Evolutionary conservation across 2,113 vertebrate genomes (phyloP).

Genomic region (Empidonax traillii): DNA sequence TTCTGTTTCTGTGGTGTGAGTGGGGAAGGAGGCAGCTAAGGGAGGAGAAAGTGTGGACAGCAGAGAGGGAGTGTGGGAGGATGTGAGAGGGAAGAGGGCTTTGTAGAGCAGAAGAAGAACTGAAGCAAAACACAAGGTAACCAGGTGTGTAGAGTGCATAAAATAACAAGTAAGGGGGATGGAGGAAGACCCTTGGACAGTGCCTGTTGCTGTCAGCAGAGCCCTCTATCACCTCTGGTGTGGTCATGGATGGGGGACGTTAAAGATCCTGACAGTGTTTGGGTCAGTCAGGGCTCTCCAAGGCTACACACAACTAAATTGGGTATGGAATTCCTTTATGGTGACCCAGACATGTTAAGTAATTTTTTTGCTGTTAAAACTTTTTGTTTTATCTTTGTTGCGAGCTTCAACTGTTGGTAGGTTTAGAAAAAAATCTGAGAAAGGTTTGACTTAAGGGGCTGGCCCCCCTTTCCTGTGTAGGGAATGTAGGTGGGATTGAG

Average conservation of each 20-base stretch:
- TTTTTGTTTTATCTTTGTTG: background rate
- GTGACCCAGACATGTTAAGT: background rate
- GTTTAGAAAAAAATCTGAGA: background rate
- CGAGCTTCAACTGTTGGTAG: background rate
- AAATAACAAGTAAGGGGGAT: rapidly evolving
- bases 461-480: rapidly evolving
- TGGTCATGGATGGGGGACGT: rapidly evolving
- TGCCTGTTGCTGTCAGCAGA: background rate
- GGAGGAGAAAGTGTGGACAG: background rate
- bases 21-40: background rate
- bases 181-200: background rate
- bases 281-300: background rate
- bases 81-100: background rate
- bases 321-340: background rate
- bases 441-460: background rate
- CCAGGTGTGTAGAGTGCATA: too few relatives aligned
- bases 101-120: background rate
- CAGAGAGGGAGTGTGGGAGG: background rate
- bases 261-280: rapidly evolving
- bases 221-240: rapidly evolving
- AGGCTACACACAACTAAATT: background rate
- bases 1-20: background rate
- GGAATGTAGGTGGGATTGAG: background rate
- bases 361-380: background rate
- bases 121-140: background rate